A percentile compares a stretch with the other conserved stretches of the same genome.
Conservation (phyloP, 1,140 invertebrate genomes). For the Eufriesea mexicana region DNA sequence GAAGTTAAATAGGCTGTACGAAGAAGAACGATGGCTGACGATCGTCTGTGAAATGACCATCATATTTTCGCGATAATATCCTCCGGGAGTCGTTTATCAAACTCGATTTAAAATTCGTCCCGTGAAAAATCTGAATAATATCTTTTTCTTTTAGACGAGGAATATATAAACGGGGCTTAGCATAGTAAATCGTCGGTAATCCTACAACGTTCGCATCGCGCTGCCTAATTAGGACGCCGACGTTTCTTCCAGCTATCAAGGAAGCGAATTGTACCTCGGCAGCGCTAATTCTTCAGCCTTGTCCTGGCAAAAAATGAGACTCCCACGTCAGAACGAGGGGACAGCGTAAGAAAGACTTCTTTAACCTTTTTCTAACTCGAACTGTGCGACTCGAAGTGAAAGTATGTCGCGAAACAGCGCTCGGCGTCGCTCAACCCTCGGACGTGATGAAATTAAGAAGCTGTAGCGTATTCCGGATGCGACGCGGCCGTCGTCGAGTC, state of each 20-base stretch:
- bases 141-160: background rate
- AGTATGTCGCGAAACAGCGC: conserved; percentile 41
- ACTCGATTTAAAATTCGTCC: background rate
- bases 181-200: background rate
- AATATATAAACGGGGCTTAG: too few species aligned
- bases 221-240: background rate
- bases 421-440: conserved; percentile 9
- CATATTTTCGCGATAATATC: background rate
- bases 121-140: background rate
- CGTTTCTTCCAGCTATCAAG: background rate
- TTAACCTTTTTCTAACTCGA: conserved; percentile 1
- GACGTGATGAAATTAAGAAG: conserved; percentile 65
- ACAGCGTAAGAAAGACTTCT: background rate
- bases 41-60: background rate
- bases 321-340: too few species aligned
- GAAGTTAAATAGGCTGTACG: background rate
- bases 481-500: conserved; percentile 20
- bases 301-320: background rate
- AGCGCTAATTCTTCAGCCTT: background rate
- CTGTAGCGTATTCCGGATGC: conserved; percentile 44
- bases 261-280: background rate
- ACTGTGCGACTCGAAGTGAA: conserved; percentile 42
- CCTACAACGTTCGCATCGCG: background rate
- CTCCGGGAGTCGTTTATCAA: background rate
- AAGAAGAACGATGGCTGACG: background rate